Evolutionary conservation across 2,113 vertebrate genomes (phyloP).

Genomic region (Vireo altiloquus): DNA sequence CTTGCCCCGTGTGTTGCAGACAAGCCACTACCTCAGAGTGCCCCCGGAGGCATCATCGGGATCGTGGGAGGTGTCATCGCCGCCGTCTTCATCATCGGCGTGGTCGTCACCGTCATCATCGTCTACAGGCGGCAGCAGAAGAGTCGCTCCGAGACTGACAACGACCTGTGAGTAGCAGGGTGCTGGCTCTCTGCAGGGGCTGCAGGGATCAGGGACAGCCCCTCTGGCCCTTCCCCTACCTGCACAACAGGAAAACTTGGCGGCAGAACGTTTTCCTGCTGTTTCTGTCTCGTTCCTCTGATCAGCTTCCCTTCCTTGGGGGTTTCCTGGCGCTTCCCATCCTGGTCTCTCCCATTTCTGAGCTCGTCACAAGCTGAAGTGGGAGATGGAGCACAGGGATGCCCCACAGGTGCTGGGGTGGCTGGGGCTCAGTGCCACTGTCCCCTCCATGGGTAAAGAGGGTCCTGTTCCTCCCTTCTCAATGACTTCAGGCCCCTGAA

Average conservation of each 20-base stretch:
- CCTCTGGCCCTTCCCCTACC: rapidly evolving
- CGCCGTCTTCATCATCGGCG: constrained; percentile 75
- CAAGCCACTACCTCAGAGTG: constrained; percentile 81
- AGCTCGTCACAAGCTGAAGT: not conserved
- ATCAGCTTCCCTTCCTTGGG: not conserved
- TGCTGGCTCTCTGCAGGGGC: too few species aligned
- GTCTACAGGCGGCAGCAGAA: constrained; percentile 83
- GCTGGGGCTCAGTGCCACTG: not conserved
- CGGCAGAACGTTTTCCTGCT: not conserved
- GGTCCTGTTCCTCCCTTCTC: not conserved
- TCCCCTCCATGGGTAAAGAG: not conserved
- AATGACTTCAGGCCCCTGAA: not conserved
- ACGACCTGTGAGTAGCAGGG: constrained; percentile 84
- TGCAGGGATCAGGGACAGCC: rapidly evolving
- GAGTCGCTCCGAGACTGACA: constrained; percentile 69
- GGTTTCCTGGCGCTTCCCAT: not conserved
- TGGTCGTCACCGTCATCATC: constrained; percentile 79
- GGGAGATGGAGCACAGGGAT: not conserved
- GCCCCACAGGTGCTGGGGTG: not conserved
- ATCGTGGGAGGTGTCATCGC: constrained; percentile 82
- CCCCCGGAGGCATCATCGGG: constrained; percentile 78
- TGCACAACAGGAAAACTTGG: rapidly evolving
- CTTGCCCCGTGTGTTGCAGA: constrained; percentile 75
- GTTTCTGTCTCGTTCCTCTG: not conserved
- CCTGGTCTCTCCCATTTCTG: not conserved